Conservation (phyloP, 2,113 vertebrate species). For the Columba livia region DNA sequence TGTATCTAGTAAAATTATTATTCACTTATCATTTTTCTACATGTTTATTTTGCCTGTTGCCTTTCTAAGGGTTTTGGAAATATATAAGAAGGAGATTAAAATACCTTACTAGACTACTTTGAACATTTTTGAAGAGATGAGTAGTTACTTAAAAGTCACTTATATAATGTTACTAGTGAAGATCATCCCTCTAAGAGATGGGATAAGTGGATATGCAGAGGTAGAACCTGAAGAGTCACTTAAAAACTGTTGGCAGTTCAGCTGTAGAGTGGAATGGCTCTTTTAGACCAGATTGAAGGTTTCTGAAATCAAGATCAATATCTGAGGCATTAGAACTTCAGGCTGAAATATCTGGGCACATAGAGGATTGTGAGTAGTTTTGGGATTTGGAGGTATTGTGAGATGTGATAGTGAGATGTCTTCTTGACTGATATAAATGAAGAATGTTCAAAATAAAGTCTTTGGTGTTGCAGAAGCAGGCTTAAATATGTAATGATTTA, state of each 20-base stretch:
- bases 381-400: background rate
- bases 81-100: background rate
- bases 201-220: background rate
- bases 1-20: background rate
- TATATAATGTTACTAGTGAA: background rate
- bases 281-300: background rate
- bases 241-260: background rate
- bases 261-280: background rate
- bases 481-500: background rate
- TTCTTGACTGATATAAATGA: background rate
- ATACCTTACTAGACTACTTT: background rate
- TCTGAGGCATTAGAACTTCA: background rate
- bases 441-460: background rate
- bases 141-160: background rate
- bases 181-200: background rate
- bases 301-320: background rate
- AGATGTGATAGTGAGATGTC: background rate
- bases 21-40: background rate
- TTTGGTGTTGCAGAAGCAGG: background rate
- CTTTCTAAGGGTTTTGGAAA: background rate
- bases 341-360: background rate
- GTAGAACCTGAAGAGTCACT: background rate
- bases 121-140: background rate
- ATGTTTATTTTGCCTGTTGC: background rate
- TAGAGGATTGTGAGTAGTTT: background rate